These are phyloP conservation scores for Gymnocephalus cernua DNA, from an alignment of 2,113 vertebrate genomes.

Conservation along the genomic window DNA sequence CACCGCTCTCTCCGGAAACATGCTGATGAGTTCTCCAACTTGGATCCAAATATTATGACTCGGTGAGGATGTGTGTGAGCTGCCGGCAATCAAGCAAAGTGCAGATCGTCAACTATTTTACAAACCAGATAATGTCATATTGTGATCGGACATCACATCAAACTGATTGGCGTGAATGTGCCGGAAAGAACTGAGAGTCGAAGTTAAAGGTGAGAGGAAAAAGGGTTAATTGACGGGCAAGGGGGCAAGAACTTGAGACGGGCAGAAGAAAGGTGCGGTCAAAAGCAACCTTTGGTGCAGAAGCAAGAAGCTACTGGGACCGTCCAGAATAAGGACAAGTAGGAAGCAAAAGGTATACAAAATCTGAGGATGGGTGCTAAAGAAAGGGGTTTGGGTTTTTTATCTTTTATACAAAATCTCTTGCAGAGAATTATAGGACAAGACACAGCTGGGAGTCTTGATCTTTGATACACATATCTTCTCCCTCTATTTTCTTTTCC, in stretches of 20 bases:
- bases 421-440: neutral
- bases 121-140: constrained; percentile 43
- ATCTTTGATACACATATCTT: neutral
- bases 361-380: neutral
- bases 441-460: constrained; percentile 2
- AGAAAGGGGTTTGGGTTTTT: neutral
- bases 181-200: neutral
- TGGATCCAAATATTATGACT: constrained; percentile 74
- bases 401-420: neutral
- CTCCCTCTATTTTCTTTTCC: neutral
- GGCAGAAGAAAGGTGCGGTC: neutral
- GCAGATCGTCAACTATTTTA: constrained; percentile 55
- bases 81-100: constrained; percentile 68
- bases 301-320: neutral
- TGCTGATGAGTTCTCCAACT: constrained; percentile 69
- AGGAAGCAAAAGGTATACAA: neutral
- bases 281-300: neutral
- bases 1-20: constrained; percentile 68
- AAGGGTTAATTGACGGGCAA: neutral
- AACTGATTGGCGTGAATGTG: neutral
- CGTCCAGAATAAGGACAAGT: neutral
- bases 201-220: neutral
- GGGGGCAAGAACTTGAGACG: neutral
- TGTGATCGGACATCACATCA: neutral
- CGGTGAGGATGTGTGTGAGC: constrained; percentile 14